These are phyloP conservation scores for Myopa tessellatipennis DNA, from an alignment of 2,888 invertebrate genomes.

Conservation along the genomic window DNA sequence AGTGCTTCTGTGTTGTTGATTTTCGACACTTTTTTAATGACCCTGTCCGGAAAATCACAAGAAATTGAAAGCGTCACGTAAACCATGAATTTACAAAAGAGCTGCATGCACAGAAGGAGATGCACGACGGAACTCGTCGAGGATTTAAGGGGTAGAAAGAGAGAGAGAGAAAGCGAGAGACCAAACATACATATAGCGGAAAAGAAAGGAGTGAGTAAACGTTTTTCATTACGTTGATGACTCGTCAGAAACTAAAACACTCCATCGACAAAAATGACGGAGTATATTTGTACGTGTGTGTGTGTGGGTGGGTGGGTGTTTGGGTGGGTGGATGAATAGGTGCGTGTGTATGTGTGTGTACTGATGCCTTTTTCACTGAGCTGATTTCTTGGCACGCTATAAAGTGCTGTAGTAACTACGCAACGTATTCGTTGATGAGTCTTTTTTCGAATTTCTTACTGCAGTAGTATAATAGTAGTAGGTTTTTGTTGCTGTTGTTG, in stretches of 20 bases:
- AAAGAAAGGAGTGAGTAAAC: constrained; percentile 22
- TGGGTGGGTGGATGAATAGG: constrained; percentile 9
- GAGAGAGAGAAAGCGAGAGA: background rate
- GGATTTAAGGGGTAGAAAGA: background rate
- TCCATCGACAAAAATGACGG: constrained; percentile 43
- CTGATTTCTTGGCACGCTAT: constrained; percentile 22
- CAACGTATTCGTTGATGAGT: constrained; percentile 16
- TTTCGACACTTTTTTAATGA: constrained; percentile 31
- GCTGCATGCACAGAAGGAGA: background rate
- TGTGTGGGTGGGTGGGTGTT: background rate
- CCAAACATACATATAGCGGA: background rate
- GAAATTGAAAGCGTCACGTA: constrained; percentile 35
- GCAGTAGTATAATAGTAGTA: background rate
- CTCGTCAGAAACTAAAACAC: constrained; percentile 42
- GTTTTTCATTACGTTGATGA: constrained; percentile 41
- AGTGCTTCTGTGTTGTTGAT: constrained; percentile 22
- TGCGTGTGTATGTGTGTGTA: background rate
- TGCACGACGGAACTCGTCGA: background rate
- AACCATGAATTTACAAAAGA: constrained; percentile 35
- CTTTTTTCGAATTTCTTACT: background rate
- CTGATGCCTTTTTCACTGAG: constrained; percentile 1
- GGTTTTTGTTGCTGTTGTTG: background rate
- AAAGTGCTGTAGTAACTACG: background rate
- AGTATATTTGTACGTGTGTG: background rate
- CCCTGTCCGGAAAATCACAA: constrained; percentile 7